These are phyloP conservation scores for Synanthedon formicaeformis DNA, from an alignment of 2,888 invertebrate species.

Conservation along the genomic window DNA sequence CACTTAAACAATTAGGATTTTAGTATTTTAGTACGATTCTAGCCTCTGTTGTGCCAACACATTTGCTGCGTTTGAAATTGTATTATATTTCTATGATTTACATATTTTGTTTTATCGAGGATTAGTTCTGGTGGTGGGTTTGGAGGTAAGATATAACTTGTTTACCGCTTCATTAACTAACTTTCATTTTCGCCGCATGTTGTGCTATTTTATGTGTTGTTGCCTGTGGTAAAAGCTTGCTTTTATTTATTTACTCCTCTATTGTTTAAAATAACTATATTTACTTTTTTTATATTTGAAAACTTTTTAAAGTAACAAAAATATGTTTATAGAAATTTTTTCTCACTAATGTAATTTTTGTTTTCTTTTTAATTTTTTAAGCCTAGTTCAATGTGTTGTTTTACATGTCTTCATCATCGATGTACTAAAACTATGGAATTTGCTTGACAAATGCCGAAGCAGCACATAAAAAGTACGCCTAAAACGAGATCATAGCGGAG, in stretches of 20 bases:
- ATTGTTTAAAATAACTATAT: background rate
- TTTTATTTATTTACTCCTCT: slow-evolving; percentile 6
- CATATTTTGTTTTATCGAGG: slow-evolving; percentile 25
- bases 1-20: background rate
- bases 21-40: background rate
- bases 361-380: background rate
- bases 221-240: slow-evolving; percentile 8
- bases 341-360: background rate
- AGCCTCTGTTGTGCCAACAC: background rate
- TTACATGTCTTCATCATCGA: background rate
- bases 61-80: background rate
- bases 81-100: background rate
- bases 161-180: slow-evolving; percentile 34
- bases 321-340: background rate
- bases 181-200: slow-evolving; percentile 38
- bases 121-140: slow-evolving; percentile 52
- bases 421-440: too few species aligned
- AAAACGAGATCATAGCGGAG: too few species aligned
- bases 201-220: slow-evolving; percentile 17
- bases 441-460: too few species aligned
- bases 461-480: too few species aligned
- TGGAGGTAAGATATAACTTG: slow-evolving; percentile 45
- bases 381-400: background rate
- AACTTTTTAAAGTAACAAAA: background rate
- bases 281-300: background rate